phyloP scores from a whole-genome alignment of 2,888 invertebrate species.

The Leucoma salicis region DNA sequence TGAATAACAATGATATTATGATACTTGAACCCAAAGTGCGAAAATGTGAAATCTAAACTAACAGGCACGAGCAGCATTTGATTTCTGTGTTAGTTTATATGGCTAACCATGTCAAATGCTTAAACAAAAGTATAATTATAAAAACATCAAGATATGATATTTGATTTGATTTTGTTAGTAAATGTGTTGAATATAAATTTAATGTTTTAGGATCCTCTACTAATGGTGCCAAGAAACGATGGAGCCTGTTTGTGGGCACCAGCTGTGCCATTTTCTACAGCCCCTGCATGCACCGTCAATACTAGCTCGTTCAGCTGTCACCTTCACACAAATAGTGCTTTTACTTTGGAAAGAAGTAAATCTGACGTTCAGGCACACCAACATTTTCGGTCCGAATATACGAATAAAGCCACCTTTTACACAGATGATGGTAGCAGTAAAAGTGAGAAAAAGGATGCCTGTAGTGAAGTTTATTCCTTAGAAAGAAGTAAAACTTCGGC shows the following conservation, averaged over 20 bases:
- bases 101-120: too few relatives aligned
- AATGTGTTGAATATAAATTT: too few relatives aligned
- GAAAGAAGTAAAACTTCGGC: constrained; percentile 73
- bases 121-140: too few relatives aligned
- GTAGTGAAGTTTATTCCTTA: constrained; percentile 47
- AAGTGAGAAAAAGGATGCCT: constrained; percentile 33
- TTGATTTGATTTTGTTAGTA: too few relatives aligned
- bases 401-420: constrained; percentile 64
- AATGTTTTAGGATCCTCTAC: constrained; percentile 75
- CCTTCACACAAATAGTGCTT: constrained; percentile 66
- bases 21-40: too few relatives aligned
- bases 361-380: constrained; percentile 69
- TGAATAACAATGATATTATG: too few relatives aligned
- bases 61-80: too few relatives aligned
- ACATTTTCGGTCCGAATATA: constrained; percentile 48
- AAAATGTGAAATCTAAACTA: too few relatives aligned
- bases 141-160: too few relatives aligned
- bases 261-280: constrained; percentile 66
- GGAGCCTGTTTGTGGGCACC: constrained; percentile 79
- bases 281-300: constrained; percentile 66
- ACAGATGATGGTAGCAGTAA: constrained; percentile 44
- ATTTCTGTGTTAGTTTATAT: too few relatives aligned
- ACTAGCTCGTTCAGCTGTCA: constrained; percentile 73
- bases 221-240: constrained; percentile 83
- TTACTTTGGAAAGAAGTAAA: constrained; percentile 71